A percentile compares a stretch with the other conserved stretches of the same genome.
phyloP scores from a whole-genome alignment of 2,113 vertebrate species.

The Ammodytes dubius region DNA sequence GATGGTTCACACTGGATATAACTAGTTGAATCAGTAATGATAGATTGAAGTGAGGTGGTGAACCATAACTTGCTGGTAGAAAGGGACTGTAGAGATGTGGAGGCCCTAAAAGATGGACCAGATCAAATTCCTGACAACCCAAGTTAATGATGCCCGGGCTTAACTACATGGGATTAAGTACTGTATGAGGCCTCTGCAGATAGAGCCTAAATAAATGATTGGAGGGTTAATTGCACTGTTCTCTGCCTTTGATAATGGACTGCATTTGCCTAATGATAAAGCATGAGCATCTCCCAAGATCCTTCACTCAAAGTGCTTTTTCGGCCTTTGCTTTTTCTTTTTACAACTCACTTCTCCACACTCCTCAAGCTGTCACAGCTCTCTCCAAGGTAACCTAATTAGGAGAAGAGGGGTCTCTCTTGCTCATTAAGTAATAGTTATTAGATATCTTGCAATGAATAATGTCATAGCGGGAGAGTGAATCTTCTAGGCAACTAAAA shows the following conservation, averaged over 20 bases:
- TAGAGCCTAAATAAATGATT: conserved; percentile 73
- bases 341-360: conserved; percentile 35
- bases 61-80: conserved; percentile 27
- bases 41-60: conserved; percentile 18
- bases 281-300: conserved; percentile 56
- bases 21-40: conserved; percentile 13
- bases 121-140: conserved; percentile 50
- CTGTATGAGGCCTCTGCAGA: conserved; percentile 49
- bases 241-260: conserved; percentile 62
- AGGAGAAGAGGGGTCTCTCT: conserved; percentile 41
- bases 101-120: conserved; percentile 39
- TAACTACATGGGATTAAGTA: conserved; percentile 65
- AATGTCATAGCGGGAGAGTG: conserved; percentile 35
- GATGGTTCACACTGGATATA: background rate
- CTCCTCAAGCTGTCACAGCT: conserved; percentile 25
- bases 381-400: conserved; percentile 60
- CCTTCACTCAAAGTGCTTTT: conserved; percentile 19
- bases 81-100: conserved; percentile 8
- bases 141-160: conserved; percentile 60
- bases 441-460: conserved; percentile 51
- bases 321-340: conserved; percentile 55
- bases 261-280: conserved; percentile 67
- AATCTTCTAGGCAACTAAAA: conserved; percentile 21
- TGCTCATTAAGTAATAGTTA: conserved; percentile 64
- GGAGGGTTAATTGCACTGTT: conserved; percentile 71